Percentiles rank a stretch among this genome's conserved stretches.
Conservation (phyloP, 1,140 invertebrate genomes). For the Adelges cooleyi region DNA sequence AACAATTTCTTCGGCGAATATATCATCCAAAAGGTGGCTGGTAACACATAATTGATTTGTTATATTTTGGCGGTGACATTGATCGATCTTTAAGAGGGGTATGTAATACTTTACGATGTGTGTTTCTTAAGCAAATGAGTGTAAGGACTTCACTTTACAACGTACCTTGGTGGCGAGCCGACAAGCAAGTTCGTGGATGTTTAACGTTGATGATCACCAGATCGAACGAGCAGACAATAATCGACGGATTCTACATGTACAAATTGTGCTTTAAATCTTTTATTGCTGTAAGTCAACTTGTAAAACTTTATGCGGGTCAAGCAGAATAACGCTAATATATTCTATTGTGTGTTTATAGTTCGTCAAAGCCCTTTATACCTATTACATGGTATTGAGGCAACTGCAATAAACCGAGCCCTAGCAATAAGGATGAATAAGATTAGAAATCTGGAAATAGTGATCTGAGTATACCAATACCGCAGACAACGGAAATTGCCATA, state of each 20-base stretch:
- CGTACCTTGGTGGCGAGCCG: neutral
- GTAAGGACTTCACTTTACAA: neutral
- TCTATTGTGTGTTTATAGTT: slow-evolving; percentile 3
- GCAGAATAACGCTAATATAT: neutral
- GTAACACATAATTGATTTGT: neutral
- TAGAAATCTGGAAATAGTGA: too few species aligned
- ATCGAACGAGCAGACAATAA: neutral
- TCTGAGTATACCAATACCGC: too few species aligned
- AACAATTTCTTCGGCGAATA: neutral
- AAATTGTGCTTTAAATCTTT: neutral
- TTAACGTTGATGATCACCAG: neutral
- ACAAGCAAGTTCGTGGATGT: neutral
- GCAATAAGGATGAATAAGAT: too few species aligned
- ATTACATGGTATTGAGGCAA: slow-evolving; percentile 4
- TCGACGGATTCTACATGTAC: neutral
- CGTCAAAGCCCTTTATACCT: neutral
- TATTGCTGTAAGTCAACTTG: neutral
- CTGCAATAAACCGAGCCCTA: too few species aligned
- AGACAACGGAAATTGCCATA: too few species aligned
- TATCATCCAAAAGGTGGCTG: neutral
- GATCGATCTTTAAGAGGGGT: neutral
- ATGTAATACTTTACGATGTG: neutral
- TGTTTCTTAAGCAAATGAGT: neutral
- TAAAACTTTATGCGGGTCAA: neutral
- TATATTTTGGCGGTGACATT: neutral